Evolutionary conservation across 2,113 vertebrate species (phyloP), one percentile per base, ranked within the genome.

Genomic region (Callionymus lyra): DNA sequence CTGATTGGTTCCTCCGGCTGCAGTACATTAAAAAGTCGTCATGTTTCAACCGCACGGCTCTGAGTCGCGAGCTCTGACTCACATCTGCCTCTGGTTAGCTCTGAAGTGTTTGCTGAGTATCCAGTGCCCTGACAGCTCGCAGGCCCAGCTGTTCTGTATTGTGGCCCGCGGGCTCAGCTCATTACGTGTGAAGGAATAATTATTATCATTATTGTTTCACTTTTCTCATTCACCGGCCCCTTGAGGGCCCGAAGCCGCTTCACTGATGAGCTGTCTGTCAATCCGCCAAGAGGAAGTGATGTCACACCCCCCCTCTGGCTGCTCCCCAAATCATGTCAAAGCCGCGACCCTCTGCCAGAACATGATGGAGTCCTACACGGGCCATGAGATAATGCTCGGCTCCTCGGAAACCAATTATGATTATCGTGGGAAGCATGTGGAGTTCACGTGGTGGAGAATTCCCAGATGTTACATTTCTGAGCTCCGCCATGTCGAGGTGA

Each of bases 171-270:
- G 77, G 78, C 67, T 70, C 48, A 62, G 34, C 59, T 80, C 70
- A 68, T 71, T 79, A 77, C 52, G 36, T 59, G 53, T 70, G 46
- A 77, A 74, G 65, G 51, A 63, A 68, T 81, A 76, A 83, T 82
- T 78, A 82, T 81, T 78, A 79, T 77, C 63, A 78, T 77, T 78
- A 73, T 70, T 72, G 53, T 55, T 47, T 65, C 50, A 50, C 27
- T 12, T 46, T 40, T 52, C 44, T 33, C 52, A 35, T 50, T 53
- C 43, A 34, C 35, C 39, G 8, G 36, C 44, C 39, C 44, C 37
- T 60, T 55, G n/a, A 47, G 44, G n/a, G 71, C 70, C 63, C 2
- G 34, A 36, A 69, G 75, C 65, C 35, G 52, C 53, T 45, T 45
- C 40, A 38, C 57, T 60, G 66, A 75, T 70, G 47, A 65, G 69